phyloP scores from a whole-genome alignment of 2,797 vertebrate genomes.

The Morus bassanus region DNA sequence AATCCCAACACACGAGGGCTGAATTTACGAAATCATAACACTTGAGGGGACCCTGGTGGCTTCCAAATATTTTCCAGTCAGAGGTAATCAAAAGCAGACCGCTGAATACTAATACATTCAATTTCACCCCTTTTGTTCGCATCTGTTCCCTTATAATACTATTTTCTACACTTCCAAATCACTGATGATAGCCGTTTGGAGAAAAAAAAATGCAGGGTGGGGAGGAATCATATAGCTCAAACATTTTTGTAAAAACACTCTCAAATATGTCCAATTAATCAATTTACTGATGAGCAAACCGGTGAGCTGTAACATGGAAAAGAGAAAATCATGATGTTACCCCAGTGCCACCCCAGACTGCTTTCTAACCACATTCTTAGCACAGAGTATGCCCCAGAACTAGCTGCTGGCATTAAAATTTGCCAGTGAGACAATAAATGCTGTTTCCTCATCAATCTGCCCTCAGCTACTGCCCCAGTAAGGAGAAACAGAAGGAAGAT shows the following conservation, averaged over 20 bases:
- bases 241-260: slow-evolving; percentile 16
- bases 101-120: slow-evolving; percentile 92
- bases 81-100: slow-evolving; percentile 95
- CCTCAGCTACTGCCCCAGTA: not conserved
- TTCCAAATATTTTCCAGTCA: slow-evolving; percentile 93
- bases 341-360: not conserved
- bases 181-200: slow-evolving; percentile 57
- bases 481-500: not conserved
- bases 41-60: slow-evolving; percentile 93
- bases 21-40: slow-evolving; percentile 85
- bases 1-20: slow-evolving; percentile 81
- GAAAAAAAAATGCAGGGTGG: not conserved
- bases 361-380: not conserved
- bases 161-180: slow-evolving; percentile 78
- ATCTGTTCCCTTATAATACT: slow-evolving; percentile 86
- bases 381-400: not conserved
- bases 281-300: slow-evolving; percentile 37
- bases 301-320: not conserved
- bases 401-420: not conserved
- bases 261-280: slow-evolving; percentile 54
- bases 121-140: slow-evolving; percentile 94
- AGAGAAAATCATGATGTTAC: not conserved
- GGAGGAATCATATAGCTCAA: not conserved
- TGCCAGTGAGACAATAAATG: not conserved
- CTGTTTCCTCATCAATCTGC: not conserved